Conservation (phyloP, 2,113 vertebrate species). For the Aegithalos caudatus region DNA sequence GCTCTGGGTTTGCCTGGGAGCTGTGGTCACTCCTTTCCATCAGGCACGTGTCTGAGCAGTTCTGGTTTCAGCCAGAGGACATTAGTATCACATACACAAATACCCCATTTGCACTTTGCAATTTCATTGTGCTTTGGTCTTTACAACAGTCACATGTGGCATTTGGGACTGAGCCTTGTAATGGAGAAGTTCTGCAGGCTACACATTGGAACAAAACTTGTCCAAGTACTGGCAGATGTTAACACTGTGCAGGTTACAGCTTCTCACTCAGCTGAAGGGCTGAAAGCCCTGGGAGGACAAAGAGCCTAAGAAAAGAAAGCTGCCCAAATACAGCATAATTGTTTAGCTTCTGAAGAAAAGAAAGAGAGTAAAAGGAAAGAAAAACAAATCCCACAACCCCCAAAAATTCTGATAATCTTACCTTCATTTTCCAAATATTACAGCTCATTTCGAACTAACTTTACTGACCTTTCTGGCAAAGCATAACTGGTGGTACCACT, state of each 20-base stretch:
- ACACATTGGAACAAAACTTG: background rate
- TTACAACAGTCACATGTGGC: rapidly evolving
- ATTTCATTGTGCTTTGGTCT: background rate
- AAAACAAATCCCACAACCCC: background rate
- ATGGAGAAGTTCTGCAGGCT: background rate
- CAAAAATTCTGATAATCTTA: background rate
- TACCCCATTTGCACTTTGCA: background rate
- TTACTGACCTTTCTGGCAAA: background rate
- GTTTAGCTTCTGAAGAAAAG: background rate
- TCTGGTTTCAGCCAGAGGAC: background rate
- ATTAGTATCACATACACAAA: background rate
- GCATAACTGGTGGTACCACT: background rate
- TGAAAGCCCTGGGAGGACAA: background rate
- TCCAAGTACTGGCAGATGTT: background rate
- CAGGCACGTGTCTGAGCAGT: background rate
- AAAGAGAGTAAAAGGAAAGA: background rate
- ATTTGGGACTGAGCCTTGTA: background rate
- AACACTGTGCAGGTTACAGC: background rate
- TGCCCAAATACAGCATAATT: background rate
- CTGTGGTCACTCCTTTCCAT: background rate
- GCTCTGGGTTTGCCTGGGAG: background rate
- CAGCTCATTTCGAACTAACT: background rate
- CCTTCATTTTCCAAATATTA: background rate
- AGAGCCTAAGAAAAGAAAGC: background rate
- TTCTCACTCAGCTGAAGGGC: background rate